Conservation (phyloP, 2,888 invertebrate species). For the Ichneumon xanthorius region DNA sequence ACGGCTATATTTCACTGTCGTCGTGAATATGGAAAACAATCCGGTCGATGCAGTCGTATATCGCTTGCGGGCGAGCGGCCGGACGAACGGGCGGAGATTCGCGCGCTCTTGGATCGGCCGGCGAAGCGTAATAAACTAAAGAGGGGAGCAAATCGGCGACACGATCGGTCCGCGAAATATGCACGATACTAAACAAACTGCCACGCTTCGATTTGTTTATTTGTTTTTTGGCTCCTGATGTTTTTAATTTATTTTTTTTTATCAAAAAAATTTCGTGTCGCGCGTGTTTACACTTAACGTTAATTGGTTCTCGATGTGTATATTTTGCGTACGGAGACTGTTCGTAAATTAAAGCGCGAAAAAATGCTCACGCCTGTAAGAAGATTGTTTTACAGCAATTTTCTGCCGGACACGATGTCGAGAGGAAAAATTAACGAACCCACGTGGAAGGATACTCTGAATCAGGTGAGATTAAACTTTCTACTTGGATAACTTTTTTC, state of each 20-base stretch:
- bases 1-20: conserved; percentile 2
- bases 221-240: neutral
- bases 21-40: neutral
- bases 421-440: conserved; percentile 60
- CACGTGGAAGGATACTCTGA: conserved; percentile 68
- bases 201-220: neutral
- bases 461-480: conserved; percentile 68
- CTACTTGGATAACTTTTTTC: neutral
- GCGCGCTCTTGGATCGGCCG: conserved; percentile 43
- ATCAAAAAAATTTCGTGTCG: neutral
- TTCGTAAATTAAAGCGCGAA: conserved; percentile 19
- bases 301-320: too few relatives aligned
- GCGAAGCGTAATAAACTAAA: conserved; percentile 4
- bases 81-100: conserved; percentile 19
- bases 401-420: conserved; percentile 66
- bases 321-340: conserved; percentile 14
- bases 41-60: neutral
- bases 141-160: conserved; percentile 40
- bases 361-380: conserved; percentile 70
- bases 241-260: neutral
- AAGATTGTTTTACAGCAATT: conserved; percentile 72
- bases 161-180: conserved; percentile 35
- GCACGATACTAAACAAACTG: neutral
- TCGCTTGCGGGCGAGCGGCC: neutral
- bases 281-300: neutral